Percentiles rank a stretch among this genome's conserved stretches.
These are phyloP conservation scores for Cheilosia vulpina DNA, from an alignment of 2,888 invertebrate species.

Conservation along the genomic window DNA sequence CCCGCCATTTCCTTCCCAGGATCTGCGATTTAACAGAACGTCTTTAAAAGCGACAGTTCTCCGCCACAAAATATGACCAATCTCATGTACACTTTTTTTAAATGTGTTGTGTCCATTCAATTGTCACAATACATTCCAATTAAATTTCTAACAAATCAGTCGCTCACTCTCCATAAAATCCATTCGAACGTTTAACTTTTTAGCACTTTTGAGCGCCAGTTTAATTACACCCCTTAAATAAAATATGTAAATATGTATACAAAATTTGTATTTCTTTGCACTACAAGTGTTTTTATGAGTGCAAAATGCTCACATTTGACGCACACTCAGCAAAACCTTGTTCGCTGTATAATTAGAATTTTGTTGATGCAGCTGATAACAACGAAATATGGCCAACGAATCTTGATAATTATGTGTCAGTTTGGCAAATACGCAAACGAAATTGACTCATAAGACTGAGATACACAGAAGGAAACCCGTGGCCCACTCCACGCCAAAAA, in stretches of 20 bases:
- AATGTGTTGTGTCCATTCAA: neutral
- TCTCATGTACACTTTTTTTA: too few species aligned
- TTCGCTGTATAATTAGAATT: constrained; percentile 38
- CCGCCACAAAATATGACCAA: too few species aligned
- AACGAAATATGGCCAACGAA: constrained; percentile 40
- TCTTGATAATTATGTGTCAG: constrained; percentile 41
- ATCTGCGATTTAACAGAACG: too few species aligned
- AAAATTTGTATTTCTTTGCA: constrained; percentile 28
- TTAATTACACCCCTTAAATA: constrained; percentile 6
- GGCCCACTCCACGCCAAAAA: constrained; percentile 1
- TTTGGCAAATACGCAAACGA: constrained; percentile 21
- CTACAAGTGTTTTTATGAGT: constrained; percentile 28
- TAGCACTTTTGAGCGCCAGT: constrained; percentile 16
- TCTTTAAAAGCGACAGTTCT: too few species aligned
- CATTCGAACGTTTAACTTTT: constrained; percentile 4
- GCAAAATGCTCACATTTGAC: constrained; percentile 17
- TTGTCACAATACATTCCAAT: constrained; percentile 10
- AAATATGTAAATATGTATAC: neutral
- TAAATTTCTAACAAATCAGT: constrained; percentile 34
- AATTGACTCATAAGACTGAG: constrained; percentile 20
- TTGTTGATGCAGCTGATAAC: constrained; percentile 54
- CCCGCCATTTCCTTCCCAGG: too few species aligned
- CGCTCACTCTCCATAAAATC: constrained; percentile 15
- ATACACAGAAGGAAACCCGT: constrained; percentile 14
- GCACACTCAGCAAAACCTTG: constrained; percentile 30